These are phyloP conservation scores for Dugesia japonica DNA, from an alignment of 2,888 invertebrate species.

Conservation along the genomic window DNA sequence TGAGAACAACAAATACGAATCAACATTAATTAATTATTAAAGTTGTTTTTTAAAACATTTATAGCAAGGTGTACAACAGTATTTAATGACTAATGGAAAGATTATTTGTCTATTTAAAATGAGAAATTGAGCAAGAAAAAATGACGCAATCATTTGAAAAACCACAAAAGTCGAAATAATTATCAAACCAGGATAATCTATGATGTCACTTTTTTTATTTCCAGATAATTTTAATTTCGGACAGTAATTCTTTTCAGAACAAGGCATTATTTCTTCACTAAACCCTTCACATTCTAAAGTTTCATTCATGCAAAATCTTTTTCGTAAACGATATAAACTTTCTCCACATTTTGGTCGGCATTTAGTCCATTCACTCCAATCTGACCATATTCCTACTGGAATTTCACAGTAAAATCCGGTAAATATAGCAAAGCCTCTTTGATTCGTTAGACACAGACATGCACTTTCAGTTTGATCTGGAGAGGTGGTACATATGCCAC, in stretches of 20 bases:
- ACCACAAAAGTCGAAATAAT: not conserved
- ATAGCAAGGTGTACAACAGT: not conserved
- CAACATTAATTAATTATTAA: no score
- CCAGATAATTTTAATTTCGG: not conserved
- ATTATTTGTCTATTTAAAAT: not conserved
- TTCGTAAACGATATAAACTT: not conserved
- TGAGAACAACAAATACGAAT: no score
- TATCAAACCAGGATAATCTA: not conserved
- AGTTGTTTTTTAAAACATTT: not conserved
- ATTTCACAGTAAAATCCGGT: constrained; percentile 12
- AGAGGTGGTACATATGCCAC: constrained; percentile 22
- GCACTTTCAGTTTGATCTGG: not conserved
- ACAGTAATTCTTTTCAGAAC: not conserved
- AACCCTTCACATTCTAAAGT: not conserved
- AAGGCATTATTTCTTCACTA: constrained; percentile 1
- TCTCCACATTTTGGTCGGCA: constrained; percentile 24
- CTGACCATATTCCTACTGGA: not conserved
- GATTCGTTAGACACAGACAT: constrained; percentile 7
- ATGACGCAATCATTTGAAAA: not conserved
- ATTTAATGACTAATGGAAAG: not conserved
- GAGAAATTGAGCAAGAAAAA: not conserved
- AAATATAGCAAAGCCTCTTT: not conserved
- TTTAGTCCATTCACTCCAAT: not conserved
- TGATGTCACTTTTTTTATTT: not conserved
- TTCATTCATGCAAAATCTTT: not conserved